Evolutionary conservation across 2,113 vertebrate genomes (phyloP).

Genomic region (Petrocephalus microphthalmus): DNA sequence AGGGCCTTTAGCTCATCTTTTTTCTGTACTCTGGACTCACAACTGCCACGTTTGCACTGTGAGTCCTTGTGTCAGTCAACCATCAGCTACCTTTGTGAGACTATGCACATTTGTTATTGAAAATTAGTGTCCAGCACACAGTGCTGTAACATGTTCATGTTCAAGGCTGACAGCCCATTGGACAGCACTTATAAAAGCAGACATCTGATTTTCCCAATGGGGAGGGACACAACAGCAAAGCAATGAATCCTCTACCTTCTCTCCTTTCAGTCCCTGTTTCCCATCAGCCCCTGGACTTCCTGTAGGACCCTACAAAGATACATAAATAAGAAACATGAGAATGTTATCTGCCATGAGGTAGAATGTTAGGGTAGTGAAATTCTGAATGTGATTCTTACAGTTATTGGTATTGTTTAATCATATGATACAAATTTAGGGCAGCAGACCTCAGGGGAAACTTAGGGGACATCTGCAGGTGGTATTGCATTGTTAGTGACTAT

Average conservation of each 20-base stretch:
- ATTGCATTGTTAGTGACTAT: background rate
- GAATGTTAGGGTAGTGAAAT: background rate
- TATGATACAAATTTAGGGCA: background rate
- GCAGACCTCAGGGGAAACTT: too few relatives aligned
- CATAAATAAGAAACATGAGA: slow-evolving; percentile 2
- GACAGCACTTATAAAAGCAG: background rate
- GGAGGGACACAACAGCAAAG: background rate
- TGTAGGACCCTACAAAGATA: slow-evolving; percentile 54
- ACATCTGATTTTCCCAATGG: background rate
- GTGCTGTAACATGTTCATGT: background rate
- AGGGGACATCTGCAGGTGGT: background rate
- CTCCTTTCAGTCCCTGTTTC: slow-evolving; percentile 63
- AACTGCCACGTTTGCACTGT: background rate
- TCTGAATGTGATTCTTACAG: background rate
- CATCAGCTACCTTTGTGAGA: too few relatives aligned
- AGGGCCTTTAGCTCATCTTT: background rate
- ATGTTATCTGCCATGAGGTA: background rate
- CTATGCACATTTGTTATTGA: background rate
- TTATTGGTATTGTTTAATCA: background rate
- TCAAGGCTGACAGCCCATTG: background rate
- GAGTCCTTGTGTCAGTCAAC: background rate
- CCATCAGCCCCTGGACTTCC: slow-evolving; percentile 66
- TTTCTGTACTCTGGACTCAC: background rate
- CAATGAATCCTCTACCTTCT: slow-evolving; percentile 60
- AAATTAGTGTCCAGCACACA: background rate